phyloP scores from a whole-genome alignment of 1,140 invertebrate genomes.

The Meloidogyne hapla region DNA sequence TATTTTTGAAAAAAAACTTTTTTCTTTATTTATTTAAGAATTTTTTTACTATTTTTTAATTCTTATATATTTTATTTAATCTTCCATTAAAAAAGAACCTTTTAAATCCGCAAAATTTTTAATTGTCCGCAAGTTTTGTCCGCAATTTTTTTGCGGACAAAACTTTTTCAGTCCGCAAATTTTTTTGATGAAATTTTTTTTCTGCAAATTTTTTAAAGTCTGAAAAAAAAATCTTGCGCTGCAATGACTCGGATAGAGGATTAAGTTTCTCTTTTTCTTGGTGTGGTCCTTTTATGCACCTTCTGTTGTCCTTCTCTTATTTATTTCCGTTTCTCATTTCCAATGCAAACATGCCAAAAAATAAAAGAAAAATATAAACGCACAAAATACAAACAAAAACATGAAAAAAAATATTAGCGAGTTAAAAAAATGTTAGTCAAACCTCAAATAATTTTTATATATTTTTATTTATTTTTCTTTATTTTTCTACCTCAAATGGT shows the following conservation, averaged over 20 bases:
- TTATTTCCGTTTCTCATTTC: not conserved
- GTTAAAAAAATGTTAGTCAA: not conserved
- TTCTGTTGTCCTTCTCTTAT: not conserved
- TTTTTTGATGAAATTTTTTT: no score
- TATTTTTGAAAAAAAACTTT: no score
- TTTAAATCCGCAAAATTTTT: no score
- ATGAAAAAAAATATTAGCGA: not conserved
- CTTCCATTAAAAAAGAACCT: no score
- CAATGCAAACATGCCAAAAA: not conserved
- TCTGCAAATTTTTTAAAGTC: not conserved
- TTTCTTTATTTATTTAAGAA: no score
- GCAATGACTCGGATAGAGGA: not conserved
- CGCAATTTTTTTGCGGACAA: no score
- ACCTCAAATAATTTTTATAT: not conserved
- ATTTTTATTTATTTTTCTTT: not conserved
- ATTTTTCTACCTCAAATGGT: not conserved
- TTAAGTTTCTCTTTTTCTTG: not conserved
- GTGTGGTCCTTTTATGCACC: not conserved
- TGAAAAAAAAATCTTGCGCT: not conserved
- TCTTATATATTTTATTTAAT: no score
- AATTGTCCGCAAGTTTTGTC: no score
- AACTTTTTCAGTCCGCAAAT: no score
- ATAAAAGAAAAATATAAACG: not conserved
- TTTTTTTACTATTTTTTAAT: no score
- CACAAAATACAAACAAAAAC: not conserved